A percentile compares a stretch with the other conserved stretches of the same genome.
Evolutionary conservation across 2,888 invertebrate genomes (phyloP).

Genomic region (Meta bourneti): DNA sequence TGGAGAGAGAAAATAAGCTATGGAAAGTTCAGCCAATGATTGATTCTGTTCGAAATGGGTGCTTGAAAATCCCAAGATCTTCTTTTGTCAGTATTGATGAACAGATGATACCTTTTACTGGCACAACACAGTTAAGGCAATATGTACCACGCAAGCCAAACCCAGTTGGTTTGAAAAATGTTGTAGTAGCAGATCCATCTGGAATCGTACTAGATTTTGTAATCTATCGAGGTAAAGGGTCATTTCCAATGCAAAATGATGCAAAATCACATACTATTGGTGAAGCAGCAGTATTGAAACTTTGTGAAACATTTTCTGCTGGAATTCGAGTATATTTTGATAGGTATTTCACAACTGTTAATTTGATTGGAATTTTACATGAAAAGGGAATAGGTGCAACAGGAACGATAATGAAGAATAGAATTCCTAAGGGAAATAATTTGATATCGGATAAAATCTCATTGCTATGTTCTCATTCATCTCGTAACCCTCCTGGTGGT

Average conservation of each 20-base stretch:
- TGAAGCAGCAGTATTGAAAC: neutral
- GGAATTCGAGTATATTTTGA: too few species aligned
- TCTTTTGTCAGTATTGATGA: neutral
- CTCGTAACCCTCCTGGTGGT: too few species aligned
- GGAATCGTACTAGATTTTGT: constrained; percentile 18
- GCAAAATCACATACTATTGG: constrained; percentile 4
- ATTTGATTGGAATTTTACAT: neutral
- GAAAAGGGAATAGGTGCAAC: constrained; percentile 17
- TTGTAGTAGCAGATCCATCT: neutral
- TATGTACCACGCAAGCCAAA: constrained; percentile 30
- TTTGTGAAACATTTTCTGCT: too few species aligned
- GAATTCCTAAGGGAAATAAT: neutral
- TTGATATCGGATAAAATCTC: too few species aligned
- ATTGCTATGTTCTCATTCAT: too few species aligned
- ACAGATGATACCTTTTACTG: constrained; percentile 22
- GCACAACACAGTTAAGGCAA: neutral
- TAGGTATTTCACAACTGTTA: neutral
- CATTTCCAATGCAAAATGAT: neutral
- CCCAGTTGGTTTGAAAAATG: constrained; percentile 32
- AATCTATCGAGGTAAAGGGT: constrained; percentile 22
- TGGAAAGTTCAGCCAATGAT: constrained; percentile 1
- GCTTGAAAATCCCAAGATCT: neutral
- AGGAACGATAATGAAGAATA: constrained; percentile 5
- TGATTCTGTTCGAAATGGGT: neutral
- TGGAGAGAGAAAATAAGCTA: constrained; percentile 10